phyloP scores from a whole-genome alignment of 2,888 invertebrate genomes.

The Sesamia inferens region DNA sequence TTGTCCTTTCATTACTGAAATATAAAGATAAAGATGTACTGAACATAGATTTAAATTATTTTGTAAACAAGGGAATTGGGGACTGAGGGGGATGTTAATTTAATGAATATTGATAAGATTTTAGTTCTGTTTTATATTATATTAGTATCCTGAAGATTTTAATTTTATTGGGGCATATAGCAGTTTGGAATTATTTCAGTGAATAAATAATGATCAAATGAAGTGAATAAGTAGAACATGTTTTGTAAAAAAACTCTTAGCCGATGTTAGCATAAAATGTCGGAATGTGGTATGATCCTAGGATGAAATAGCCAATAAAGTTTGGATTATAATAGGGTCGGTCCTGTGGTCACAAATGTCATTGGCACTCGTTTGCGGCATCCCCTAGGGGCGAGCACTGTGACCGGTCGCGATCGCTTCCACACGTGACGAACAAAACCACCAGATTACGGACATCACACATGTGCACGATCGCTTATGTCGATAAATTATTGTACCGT shows the following conservation, averaged over 20 bases:
- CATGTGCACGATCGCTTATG: constrained; percentile 53
- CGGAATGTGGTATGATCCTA: constrained; percentile 15
- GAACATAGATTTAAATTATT: too few species aligned
- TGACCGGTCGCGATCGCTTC: constrained; percentile 30
- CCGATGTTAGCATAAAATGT: constrained; percentile 12
- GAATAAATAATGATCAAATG: neutral
- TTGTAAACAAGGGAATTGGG: too few species aligned
- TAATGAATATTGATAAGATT: too few species aligned
- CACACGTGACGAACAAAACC: constrained; percentile 34
- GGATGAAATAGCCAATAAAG: constrained; percentile 44
- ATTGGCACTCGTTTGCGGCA: constrained; percentile 29
- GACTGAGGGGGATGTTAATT: too few species aligned
- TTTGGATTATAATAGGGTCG: constrained; percentile 28
- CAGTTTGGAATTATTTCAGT: neutral
- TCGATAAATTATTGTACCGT: constrained; percentile 39
- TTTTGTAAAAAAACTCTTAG: neutral
- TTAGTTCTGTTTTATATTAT: neutral
- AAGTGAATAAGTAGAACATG: neutral
- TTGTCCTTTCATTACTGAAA: too few species aligned
- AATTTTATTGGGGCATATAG: neutral
- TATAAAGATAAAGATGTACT: too few species aligned
- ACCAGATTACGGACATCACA: constrained; percentile 34
- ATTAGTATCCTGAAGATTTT: neutral
- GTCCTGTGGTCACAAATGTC: constrained; percentile 37
- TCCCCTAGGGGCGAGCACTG: constrained; percentile 29